Evolutionary conservation across 2,797 vertebrate species (phyloP).

Genomic region (Anguilla anguilla): DNA sequence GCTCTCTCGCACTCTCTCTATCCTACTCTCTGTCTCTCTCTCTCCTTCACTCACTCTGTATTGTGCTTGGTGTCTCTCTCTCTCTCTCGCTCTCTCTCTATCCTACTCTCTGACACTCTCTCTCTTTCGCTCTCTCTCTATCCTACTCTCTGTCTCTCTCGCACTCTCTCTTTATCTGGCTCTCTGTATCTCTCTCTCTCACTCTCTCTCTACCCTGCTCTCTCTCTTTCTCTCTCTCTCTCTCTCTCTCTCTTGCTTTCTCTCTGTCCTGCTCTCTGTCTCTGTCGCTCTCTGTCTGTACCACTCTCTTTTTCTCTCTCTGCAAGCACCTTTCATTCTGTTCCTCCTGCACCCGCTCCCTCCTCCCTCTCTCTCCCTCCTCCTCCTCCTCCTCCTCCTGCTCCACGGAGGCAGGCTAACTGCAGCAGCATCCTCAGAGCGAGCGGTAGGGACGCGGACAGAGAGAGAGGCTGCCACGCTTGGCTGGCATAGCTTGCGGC

Average conservation of each 20-base stretch:
- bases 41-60: constrained; percentile 12
- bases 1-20: too few relatives aligned
- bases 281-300: constrained; percentile 15
- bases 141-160: constrained; percentile 41
- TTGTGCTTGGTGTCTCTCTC: constrained; percentile 36
- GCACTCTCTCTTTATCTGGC: constrained; percentile 47
- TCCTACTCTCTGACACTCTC: too few relatives aligned
- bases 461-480: constrained; percentile 30
- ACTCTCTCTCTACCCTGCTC: constrained; percentile 48
- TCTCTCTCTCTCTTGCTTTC: constrained; percentile 44
- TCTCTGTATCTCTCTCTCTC: constrained; percentile 55
- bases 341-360: constrained; percentile 11
- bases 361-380: constrained; percentile 45
- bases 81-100: too few relatives aligned
- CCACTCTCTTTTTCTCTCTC: not conserved
- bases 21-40: constrained; percentile 10
- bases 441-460: not conserved
- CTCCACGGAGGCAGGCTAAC: constrained; percentile 46
- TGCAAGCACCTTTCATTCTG: not conserved
- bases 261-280: constrained; percentile 40
- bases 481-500: constrained; percentile 25
- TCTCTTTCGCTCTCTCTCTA: not conserved
- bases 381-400: not conserved
- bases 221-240: constrained; percentile 53
- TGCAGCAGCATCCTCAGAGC: constrained; percentile 60